Base-by-base conservation (phyloP, 2,797 vertebrate genomes). In the Hippoglossus hippoglossus region DNA sequence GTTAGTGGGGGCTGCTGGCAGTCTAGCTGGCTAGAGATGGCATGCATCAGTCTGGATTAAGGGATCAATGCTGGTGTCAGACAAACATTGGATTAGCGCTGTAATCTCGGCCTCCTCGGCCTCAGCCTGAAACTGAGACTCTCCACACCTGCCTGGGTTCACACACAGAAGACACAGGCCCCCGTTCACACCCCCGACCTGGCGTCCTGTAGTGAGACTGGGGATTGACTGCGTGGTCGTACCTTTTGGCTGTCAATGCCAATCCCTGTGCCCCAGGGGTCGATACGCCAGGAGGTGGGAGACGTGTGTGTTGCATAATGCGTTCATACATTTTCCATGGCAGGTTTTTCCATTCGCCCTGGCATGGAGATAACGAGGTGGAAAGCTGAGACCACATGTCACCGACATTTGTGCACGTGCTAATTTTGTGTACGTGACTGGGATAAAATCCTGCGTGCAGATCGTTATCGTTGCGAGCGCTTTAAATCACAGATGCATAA, bases 31-130 rank as follows among this genome's bases (percentile, higher is more conserved):
- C 68, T 84, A 67, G 77, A 58, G 79, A 86, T 80, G 83, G 79
- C 77, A 69, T 46, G 82, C 77, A 80, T 81, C 74, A 59, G 85
- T 80, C 67, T 83, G 87, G 92, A 94, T 94, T 93, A 93, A 91
- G 63, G 87, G 92, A 93, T 91, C 88, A 91, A 75, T 6, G 73
- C 71, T 77, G 81, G 87, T 92, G 89, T 92, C 89, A 90, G 87
- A 88, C 88, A 92, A 92, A 90, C 87, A 90, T 83, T 85, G 90
- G 92, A 91, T 94, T 93, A 93, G 77, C 26, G 75, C 79, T 90
- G 85, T 93, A 94, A 93, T 89, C 83, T 83, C 39, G 62, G 28
- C 71, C 80, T 84, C 7, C 15, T 81, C 77, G 83, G 85, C 80
- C 84, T 28, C 2, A 53, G 62, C 69, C 79, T 79, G 84, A 86